These are phyloP conservation scores for Glaucomys volans DNA, from an alignment of 2,113 vertebrate species.

Conservation along the genomic window DNA sequence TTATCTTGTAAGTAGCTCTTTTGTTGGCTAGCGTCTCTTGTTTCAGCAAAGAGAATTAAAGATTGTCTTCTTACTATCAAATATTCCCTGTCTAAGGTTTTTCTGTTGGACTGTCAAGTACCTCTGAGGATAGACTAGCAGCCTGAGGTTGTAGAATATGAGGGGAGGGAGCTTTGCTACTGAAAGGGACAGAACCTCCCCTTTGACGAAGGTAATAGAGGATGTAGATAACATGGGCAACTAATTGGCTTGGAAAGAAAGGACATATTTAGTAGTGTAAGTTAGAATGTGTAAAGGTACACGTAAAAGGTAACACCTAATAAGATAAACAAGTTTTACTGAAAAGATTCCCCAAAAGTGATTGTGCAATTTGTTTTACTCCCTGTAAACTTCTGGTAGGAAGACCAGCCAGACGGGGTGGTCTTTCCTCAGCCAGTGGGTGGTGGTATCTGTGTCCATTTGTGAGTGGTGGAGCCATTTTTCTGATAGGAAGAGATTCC, in stretches of 20 bases:
- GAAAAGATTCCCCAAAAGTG: background rate
- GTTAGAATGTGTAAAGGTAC: background rate
- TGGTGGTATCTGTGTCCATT: background rate
- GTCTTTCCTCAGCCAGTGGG: background rate
- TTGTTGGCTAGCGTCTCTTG: background rate
- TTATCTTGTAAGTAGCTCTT: background rate
- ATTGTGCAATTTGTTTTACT: background rate
- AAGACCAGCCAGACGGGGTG: background rate
- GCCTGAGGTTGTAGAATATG: background rate
- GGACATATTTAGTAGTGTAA: background rate
- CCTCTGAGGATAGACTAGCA: no score
- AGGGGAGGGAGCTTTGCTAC: background rate
- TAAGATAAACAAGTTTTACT: background rate
- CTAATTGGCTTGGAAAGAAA: background rate
- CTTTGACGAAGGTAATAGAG: background rate
- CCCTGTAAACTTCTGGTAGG: background rate
- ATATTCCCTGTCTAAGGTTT: background rate
- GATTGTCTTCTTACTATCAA: background rate
- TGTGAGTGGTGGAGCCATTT: background rate
- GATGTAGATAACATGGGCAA: background rate
- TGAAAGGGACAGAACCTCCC: background rate
- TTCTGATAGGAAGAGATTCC: slow-evolving; percentile 5
- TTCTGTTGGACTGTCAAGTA: background rate
- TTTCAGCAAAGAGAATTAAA: slow-evolving; percentile 2
- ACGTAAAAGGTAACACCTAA: background rate